Evolutionary conservation across 2,888 invertebrate genomes (phyloP).

Genomic region (Cyaniris semiargus): DNA sequence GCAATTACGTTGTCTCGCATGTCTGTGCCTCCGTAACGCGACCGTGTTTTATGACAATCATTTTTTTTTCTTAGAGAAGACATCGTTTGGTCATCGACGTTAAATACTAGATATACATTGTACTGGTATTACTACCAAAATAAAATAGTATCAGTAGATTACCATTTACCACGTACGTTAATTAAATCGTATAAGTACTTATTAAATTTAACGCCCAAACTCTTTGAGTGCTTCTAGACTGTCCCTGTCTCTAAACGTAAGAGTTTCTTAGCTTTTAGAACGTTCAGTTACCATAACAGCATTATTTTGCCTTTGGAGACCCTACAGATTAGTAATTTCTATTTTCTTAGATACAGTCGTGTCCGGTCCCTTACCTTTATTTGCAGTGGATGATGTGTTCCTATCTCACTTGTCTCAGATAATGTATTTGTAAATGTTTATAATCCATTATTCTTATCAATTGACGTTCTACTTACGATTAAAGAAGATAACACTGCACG

Average conservation of each 20-base stretch:
- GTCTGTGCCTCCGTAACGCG: slow-evolving; percentile 25
- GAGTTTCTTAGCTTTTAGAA: not conserved
- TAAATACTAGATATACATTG: not conserved
- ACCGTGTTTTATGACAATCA: slow-evolving; percentile 26
- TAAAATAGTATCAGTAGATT: too few species aligned
- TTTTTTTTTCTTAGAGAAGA: slow-evolving; percentile 23
- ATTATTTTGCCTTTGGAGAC: not conserved
- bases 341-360: not conserved
- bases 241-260: not conserved
- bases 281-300: not conserved
- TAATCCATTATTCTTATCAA: slow-evolving; percentile 28
- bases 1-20: slow-evolving; percentile 21
- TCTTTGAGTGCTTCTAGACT: too few species aligned
- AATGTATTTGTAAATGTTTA: slow-evolving; percentile 20
- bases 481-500: slow-evolving; percentile 5
- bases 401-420: slow-evolving; percentile 7
- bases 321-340: not conserved
- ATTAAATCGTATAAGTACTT: too few species aligned
- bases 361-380: not conserved
- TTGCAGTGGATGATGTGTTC: slow-evolving; percentile 7
- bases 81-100: slow-evolving; percentile 6
- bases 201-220: too few species aligned
- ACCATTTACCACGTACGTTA: too few species aligned
- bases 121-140: too few species aligned
- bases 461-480: slow-evolving; percentile 25